phyloP scores from a whole-genome alignment of 2,888 invertebrate species.

The Gonocerus acuteangulatus region DNA sequence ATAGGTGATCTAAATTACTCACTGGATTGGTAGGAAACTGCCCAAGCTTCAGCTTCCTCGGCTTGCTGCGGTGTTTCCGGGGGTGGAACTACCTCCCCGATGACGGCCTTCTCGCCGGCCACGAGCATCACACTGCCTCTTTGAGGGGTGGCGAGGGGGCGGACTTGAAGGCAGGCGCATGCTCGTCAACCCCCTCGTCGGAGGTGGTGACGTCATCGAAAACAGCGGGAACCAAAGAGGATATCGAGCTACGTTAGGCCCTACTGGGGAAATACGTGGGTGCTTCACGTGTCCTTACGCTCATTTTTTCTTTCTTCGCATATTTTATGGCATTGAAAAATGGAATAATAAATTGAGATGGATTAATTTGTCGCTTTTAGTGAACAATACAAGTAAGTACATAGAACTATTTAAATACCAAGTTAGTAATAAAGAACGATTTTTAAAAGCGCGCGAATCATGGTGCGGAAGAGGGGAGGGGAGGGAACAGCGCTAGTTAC shows the following conservation, averaged over 20 bases:
- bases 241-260: not conserved
- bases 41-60: conserved; percentile 37
- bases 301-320: no score
- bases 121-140: conserved; percentile 30
- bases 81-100: conserved; percentile 45
- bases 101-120: conserved; percentile 45
- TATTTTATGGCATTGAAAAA: no score
- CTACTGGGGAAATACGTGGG: not conserved
- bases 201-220: not conserved
- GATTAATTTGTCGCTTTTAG: no score
- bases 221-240: not conserved
- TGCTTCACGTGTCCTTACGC: not conserved
- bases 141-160: conserved; percentile 2
- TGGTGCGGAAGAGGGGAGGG: no score
- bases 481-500: no score
- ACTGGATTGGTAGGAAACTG: not conserved
- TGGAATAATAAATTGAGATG: no score
- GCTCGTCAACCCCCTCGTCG: conserved; percentile 2
- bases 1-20: not conserved
- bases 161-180: not conserved
- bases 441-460: no score
- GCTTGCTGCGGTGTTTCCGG: conserved; percentile 37
- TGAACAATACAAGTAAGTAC: no score
- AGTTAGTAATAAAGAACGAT: no score
- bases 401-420: no score